A percentile compares a stretch with the other conserved stretches of the same genome.
phyloP scores from a whole-genome alignment of 2,888 invertebrate genomes.

The Cheilosia vernalis region DNA sequence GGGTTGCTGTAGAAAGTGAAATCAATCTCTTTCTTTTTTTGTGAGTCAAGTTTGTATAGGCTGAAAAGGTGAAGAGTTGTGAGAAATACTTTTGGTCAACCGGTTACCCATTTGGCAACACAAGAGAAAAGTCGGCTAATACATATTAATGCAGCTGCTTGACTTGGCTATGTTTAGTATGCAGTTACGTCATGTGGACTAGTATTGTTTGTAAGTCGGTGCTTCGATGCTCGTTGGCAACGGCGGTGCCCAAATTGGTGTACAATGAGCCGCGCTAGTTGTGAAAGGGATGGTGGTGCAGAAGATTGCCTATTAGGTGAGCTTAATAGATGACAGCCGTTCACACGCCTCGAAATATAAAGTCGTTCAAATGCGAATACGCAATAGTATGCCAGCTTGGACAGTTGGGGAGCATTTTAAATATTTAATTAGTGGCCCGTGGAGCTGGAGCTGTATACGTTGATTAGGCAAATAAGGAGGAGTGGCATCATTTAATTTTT shows the following conservation, averaged over 20 bases:
- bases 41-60: slow-evolving; percentile 30
- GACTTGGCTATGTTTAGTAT: background rate
- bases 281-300: background rate
- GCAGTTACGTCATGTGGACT: slow-evolving; percentile 17
- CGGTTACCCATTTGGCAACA: slow-evolving; percentile 19
- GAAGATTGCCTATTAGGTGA: background rate
- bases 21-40: slow-evolving; percentile 17
- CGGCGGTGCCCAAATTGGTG: background rate
- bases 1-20: slow-evolving; percentile 40
- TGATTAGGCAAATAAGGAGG: too few species aligned
- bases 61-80: background rate
- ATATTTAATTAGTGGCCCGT: too few species aligned
- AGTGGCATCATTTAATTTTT: too few species aligned
- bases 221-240: too few species aligned
- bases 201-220: background rate
- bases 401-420: too few species aligned
- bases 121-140: slow-evolving; percentile 33
- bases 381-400: too few species aligned
- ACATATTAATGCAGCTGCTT: slow-evolving; percentile 14
- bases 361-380: too few species aligned
- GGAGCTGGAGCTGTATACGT: too few species aligned
- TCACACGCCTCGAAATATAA: too few species aligned
- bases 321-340: too few species aligned
- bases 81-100: slow-evolving; percentile 21
- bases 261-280: background rate